These are phyloP conservation scores for Todiramphus saurophagus DNA, from an alignment of 2,113 vertebrate genomes.

Conservation along the genomic window DNA sequence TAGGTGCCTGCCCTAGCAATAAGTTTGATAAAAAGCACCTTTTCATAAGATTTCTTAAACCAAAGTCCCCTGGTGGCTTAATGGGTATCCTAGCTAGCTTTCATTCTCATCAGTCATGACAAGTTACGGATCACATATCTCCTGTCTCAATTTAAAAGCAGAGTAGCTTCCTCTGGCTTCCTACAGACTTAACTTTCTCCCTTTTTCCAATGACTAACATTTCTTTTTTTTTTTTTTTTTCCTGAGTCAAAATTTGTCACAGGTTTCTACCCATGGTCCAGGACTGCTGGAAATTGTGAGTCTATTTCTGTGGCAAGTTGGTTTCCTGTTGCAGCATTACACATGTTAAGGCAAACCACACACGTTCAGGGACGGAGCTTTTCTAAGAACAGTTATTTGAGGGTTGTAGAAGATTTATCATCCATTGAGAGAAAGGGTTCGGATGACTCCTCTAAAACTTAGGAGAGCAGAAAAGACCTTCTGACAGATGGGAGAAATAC, in stretches of 20 bases:
- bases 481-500: neutral
- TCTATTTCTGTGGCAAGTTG: neutral
- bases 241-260: neutral
- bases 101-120: neutral
- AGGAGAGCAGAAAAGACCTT: neutral
- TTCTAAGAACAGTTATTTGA: constrained; percentile 13
- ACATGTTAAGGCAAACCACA: neutral
- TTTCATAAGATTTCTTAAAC: neutral
- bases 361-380: neutral
- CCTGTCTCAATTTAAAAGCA: neutral
- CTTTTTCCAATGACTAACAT: neutral
- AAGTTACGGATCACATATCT: neutral
- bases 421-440: neutral
- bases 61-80: neutral
- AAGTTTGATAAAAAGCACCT: neutral
- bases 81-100: neutral
- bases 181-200: neutral
- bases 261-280: neutral
- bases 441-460: neutral
- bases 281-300: neutral
- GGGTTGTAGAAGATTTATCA: neutral
- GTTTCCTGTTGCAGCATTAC: constrained; percentile 15
- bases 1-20: neutral
- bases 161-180: neutral
- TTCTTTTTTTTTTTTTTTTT: neutral